phyloP scores from a whole-genome alignment of 1,140 invertebrate species.

The Periplaneta americana region DNA sequence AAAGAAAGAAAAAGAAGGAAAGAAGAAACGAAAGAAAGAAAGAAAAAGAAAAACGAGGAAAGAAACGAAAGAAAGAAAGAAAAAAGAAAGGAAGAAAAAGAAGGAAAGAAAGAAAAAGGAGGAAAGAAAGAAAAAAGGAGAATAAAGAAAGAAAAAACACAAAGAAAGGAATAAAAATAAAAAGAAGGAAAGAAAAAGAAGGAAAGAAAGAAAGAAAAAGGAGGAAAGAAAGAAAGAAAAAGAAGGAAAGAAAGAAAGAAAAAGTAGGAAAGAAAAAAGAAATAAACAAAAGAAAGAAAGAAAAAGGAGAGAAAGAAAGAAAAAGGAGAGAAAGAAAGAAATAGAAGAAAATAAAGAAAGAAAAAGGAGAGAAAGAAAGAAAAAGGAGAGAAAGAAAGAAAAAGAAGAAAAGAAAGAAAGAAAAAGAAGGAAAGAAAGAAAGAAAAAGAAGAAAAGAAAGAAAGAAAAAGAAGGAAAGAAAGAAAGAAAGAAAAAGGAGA shows the following conservation, averaged over 20 bases:
- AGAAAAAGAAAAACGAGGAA: too few relatives aligned
- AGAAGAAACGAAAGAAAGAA: too few relatives aligned
- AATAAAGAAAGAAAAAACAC: too few relatives aligned
- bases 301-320: not conserved
- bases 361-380: not conserved
- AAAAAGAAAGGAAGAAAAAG: too few relatives aligned
- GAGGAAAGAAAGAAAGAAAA: too few relatives aligned
- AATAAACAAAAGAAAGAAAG: not conserved
- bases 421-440: not conserved
- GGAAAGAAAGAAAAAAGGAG: too few relatives aligned
- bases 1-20: too few relatives aligned
- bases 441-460: not conserved
- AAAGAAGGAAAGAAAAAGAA: too few relatives aligned
- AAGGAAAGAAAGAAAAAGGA: too few relatives aligned
- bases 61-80: too few relatives aligned
- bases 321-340: not conserved
- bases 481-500: not conserved
- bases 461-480: not conserved
- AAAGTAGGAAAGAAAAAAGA: not conserved
- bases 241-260: not conserved
- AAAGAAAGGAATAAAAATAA: too few relatives aligned
- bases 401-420: not conserved
- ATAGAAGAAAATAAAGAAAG: not conserved
- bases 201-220: too few relatives aligned
- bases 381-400: not conserved